phyloP scores from a whole-genome alignment of 1,140 invertebrate genomes.

The Patella vulgata region DNA sequence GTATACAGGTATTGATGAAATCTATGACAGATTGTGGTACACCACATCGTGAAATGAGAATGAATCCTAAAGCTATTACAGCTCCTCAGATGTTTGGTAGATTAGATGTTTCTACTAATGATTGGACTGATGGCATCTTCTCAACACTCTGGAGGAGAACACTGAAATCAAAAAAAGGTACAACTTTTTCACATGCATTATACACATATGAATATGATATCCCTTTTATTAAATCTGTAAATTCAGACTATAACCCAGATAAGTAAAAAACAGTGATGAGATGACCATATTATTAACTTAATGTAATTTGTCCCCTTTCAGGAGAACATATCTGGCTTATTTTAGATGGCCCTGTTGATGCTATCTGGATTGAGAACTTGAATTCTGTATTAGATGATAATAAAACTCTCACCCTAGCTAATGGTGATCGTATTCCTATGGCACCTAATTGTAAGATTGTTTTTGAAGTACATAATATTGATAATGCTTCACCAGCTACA shows the following conservation, averaged over 20 bases:
- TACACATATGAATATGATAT: background rate
- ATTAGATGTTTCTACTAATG: conserved; percentile 95
- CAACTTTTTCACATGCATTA: conserved; percentile 1
- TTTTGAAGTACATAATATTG: conserved; percentile 67
- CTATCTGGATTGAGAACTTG: conserved; percentile 67
- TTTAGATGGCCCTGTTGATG: conserved; percentile 66
- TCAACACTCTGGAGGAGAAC: conserved; percentile 96
- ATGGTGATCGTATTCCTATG: conserved; percentile 67
- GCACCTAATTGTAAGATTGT: conserved; percentile 64
- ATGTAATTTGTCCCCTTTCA: conserved; percentile 23
- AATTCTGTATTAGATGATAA: conserved; percentile 68
- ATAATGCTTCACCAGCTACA: conserved; percentile 67
- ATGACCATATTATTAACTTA: too few species aligned
- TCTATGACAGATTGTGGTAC: conserved; percentile 62
- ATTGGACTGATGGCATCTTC: conserved; percentile 98
- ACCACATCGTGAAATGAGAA: conserved; percentile 84
- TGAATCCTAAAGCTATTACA: conserved; percentile 98
- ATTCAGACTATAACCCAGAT: too few species aligned
- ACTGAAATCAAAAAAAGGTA: conserved; percentile 85
- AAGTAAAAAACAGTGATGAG: too few species aligned
- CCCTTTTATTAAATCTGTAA: too few species aligned
- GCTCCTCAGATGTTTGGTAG: conserved; percentile 97
- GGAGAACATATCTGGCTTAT: conserved; percentile 68
- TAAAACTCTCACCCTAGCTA: conserved; percentile 65
- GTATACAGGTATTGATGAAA: conserved; percentile 92